Base-by-base conservation (phyloP, 2,888 invertebrate genomes). In the Dioctria rufipes region DNA sequence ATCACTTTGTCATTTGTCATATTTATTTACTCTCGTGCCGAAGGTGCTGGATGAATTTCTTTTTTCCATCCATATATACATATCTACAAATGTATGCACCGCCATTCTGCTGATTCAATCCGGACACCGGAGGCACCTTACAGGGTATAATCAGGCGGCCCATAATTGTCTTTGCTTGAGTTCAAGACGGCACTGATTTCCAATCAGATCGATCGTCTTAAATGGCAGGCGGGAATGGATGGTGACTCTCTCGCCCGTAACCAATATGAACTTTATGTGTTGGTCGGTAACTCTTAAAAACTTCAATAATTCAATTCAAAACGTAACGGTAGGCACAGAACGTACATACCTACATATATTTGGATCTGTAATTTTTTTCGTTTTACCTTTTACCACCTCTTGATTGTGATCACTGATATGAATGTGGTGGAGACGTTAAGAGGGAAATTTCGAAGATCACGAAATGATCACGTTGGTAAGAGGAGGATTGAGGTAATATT, bases 171-270 rank as follows among this genome's bases (percentile, higher is more conserved):
- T 25, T 60, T 43, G 77, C 63, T 8, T n/a, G 37, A 43, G 63
- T 49, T 63, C 39, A 39, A 58, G 77, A 54, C 73, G 78, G 61
- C 65, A 66, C 61, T 81, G 79, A 73, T 79, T 81, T 73, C 81
- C 79, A 81, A 81, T 81, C 81, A 81, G 79, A 81, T 81, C 73
- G 79, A 60, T 78, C 11, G 66, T 54, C 78, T 78, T 78, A 78
- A 78, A 78, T 66, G 78, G 78, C 54, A 5, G 25, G 25, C 25
- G 25, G 25, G 25, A 25, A 25, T 25, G 25, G 25, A 25, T 25
- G 25, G 49, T 65, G 9, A 79, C 58, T 79, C 51, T 63, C 39
- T 63, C 37, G 25, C 3, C n/a, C 43, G 78, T 39, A 13, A 25
- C 49, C 13, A 73, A 43, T 46, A 71, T 13, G 79, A 9, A 63